phyloP scores from a whole-genome alignment of 2,113 vertebrate genomes.

The Scopus umbretta region DNA sequence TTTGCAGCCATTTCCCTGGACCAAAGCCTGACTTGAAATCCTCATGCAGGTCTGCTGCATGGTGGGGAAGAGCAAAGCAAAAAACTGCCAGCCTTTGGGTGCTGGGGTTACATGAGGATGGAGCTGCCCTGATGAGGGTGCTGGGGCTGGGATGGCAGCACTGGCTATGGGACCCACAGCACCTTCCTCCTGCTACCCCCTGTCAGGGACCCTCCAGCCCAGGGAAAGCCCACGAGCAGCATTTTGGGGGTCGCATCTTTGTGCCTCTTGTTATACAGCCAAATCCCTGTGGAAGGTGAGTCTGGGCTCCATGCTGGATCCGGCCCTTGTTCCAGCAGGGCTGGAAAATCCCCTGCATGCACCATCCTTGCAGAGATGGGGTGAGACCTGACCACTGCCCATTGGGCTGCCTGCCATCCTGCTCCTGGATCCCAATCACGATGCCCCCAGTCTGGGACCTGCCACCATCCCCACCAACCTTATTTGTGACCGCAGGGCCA shows the following conservation, averaged over 20 bases:
- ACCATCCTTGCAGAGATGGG: background rate
- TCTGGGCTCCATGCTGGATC: background rate
- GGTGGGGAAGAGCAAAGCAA: background rate
- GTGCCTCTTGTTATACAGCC: background rate
- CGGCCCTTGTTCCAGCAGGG: no score
- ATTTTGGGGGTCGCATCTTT: background rate
- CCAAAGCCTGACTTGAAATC: background rate
- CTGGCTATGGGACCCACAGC: background rate
- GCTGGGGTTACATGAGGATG: background rate
- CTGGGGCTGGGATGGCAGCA: background rate
- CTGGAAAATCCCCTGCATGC: background rate
- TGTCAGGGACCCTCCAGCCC: background rate
- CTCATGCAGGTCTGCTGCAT: background rate
- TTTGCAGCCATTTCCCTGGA: background rate
- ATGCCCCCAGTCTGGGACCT: accelerated
- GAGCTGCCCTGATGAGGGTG: background rate
- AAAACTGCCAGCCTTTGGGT: background rate
- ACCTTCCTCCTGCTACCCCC: background rate
- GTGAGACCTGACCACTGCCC: background rate
- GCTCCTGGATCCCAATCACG: background rate
- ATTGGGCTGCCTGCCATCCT: background rate
- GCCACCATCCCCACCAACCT: background rate
- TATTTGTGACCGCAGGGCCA: background rate
- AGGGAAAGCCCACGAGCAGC: background rate
- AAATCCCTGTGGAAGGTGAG: background rate